These are phyloP conservation scores for Ricordea florida DNA, from an alignment of 92 coral and sea anemone genomes.

Conservation along the genomic window DNA sequence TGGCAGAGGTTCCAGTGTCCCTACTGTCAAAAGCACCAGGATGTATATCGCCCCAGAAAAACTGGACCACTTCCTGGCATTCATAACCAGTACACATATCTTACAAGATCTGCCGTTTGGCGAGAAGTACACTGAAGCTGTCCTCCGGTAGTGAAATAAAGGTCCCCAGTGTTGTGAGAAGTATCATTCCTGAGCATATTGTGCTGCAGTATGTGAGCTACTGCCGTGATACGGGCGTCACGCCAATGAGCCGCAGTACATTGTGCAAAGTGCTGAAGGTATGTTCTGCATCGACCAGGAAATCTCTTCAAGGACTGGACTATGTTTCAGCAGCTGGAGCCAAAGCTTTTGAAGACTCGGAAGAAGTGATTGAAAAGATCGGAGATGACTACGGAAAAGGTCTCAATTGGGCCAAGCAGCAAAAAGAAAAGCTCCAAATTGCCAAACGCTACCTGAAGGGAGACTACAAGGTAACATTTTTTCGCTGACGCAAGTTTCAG, in stretches of 20 bases:
- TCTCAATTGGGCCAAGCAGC: conserved; percentile 52
- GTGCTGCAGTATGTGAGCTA: conserved; percentile 49
- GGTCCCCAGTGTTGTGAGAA: conserved; percentile 63
- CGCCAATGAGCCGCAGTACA: conserved; percentile 57
- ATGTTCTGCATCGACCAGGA: conserved; percentile 56
- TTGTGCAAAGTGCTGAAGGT: conserved; percentile 40
- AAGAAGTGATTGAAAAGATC: conserved; percentile 49
- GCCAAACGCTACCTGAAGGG: conserved; percentile 57
- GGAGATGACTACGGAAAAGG: conserved; percentile 50
- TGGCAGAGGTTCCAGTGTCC: conserved; percentile 55
- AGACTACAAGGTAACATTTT: conserved; percentile 51
- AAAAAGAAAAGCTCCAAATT: conserved; percentile 29
- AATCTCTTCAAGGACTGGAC: conserved; percentile 38
- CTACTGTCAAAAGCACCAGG: conserved; percentile 22
- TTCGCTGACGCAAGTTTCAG: too few relatives aligned
- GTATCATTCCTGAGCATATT: conserved; percentile 58
- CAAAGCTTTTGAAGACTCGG: conserved; percentile 58
- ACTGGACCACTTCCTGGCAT: conserved; percentile 51
- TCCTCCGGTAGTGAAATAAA: conserved; percentile 37
- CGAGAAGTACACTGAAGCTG: conserved; percentile 48
- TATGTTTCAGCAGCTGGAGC: conserved; percentile 29
- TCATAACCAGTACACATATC: conserved; percentile 59
- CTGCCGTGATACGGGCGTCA: conserved; percentile 39
- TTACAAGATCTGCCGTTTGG: conserved; percentile 69
- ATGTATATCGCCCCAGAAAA: conserved; percentile 53